Evolutionary conservation across 2,113 vertebrate species (phyloP).

Genomic region (Rhinogobius similis): DNA sequence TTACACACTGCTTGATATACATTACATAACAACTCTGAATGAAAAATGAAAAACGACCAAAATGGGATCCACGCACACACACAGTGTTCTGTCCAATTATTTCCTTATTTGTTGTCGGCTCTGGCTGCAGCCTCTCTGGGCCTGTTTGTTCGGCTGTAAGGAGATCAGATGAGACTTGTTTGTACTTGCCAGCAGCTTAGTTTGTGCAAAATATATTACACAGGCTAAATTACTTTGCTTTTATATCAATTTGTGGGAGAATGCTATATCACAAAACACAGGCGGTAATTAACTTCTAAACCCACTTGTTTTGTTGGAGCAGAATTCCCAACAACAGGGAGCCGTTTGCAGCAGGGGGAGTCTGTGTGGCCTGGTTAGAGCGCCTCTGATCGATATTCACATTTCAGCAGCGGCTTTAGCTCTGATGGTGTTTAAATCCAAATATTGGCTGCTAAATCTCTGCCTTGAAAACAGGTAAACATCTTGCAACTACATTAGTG

Average conservation of each 20-base stretch:
- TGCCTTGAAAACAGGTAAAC: too few relatives aligned
- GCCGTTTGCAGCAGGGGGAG: not conserved
- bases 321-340: not conserved
- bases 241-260: conserved; percentile 5
- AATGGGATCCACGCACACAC: not conserved
- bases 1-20: not conserved
- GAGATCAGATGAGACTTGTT: conserved; percentile 12
- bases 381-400: too few relatives aligned
- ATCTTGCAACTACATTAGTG: too few relatives aligned
- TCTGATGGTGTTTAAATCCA: too few relatives aligned
- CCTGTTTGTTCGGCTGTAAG: not conserved
- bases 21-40: not conserved
- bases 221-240: conserved; percentile 17
- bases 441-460: too few relatives aligned
- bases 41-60: not conserved
- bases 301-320: not conserved
- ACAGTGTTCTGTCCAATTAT: conserved; percentile 13
- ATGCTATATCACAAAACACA: not conserved
- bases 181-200: conserved; percentile 17
- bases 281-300: conserved; percentile 6
- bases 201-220: conserved; percentile 22
- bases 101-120: conserved; percentile 21
- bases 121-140: conserved; percentile 8
- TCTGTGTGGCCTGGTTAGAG: not conserved
- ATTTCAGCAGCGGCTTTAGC: too few relatives aligned